Conservation (phyloP, 2,888 invertebrate genomes). For the Caenorhabditis imperialis region DNA sequence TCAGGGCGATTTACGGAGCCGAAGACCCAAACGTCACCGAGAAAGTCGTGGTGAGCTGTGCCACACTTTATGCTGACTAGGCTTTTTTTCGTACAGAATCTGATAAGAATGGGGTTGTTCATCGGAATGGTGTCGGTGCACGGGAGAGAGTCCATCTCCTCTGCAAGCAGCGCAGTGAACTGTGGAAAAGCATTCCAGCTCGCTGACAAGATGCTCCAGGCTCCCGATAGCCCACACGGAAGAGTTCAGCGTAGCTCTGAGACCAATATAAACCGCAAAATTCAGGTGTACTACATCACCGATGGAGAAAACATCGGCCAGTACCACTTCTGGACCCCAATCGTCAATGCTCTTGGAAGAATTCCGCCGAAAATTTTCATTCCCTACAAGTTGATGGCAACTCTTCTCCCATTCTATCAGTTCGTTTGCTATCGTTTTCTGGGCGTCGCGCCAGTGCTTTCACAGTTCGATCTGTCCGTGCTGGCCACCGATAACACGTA, state of each 20-base stretch:
- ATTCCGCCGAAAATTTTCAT: slow-evolving; percentile 12
- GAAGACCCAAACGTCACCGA: slow-evolving; percentile 49
- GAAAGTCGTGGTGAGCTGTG: slow-evolving; percentile 40
- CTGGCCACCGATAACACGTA: slow-evolving; percentile 41
- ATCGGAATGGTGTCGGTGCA: slow-evolving; percentile 23
- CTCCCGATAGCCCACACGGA: slow-evolving; percentile 24
- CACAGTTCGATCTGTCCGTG: slow-evolving; percentile 23
- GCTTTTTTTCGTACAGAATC: background rate
- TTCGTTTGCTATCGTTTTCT: slow-evolving; percentile 3
- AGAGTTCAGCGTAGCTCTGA: slow-evolving; percentile 11
- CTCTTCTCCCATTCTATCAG: slow-evolving; percentile 3
- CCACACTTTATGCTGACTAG: background rate
- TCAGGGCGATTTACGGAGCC: slow-evolving; percentile 43
- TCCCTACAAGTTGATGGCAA: background rate
- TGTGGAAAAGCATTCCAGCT: slow-evolving; percentile 25
- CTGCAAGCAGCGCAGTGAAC: slow-evolving; percentile 23
- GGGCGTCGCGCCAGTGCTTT: slow-evolving; percentile 14
- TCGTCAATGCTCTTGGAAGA: slow-evolving; percentile 23
- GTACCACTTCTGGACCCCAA: slow-evolving; percentile 39
- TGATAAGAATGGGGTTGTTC: slow-evolving; percentile 25
- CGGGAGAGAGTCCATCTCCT: slow-evolving; percentile 26
- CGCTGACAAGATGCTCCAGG: slow-evolving; percentile 23
- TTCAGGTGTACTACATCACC: slow-evolving; percentile 34
- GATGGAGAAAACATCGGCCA: slow-evolving; percentile 19
- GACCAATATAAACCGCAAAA: background rate